These are phyloP conservation scores for Neostethus bicornis DNA, from an alignment of 2,797 vertebrate genomes.

Conservation along the genomic window DNA sequence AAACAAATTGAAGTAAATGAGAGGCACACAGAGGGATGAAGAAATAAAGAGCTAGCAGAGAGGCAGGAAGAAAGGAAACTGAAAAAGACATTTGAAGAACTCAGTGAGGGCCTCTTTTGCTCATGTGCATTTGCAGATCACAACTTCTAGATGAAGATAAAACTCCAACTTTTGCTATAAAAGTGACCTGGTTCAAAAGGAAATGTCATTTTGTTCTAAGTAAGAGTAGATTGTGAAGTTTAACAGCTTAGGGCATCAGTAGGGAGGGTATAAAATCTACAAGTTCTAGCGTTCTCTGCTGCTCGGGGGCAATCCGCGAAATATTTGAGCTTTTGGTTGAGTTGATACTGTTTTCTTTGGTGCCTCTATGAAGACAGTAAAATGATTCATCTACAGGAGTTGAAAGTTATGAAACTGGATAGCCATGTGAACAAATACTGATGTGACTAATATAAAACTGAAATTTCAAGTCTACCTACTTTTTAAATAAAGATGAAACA, in stretches of 20 bases:
- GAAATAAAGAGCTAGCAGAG: background rate
- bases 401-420: background rate
- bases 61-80: background rate
- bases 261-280: too few relatives aligned
- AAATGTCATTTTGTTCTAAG: background rate
- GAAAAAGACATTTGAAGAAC: background rate
- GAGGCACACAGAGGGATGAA: constrained; percentile 30
- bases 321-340: too few relatives aligned
- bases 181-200: too few relatives aligned
- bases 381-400: background rate
- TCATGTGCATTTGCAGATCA: background rate
- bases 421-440: background rate
- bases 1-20: constrained; percentile 58
- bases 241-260: background rate
- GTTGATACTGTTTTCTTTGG: background rate
- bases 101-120: constrained; percentile 1
- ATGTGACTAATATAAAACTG: background rate
- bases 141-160: background rate
- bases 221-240: background rate
- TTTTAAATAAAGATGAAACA: background rate
- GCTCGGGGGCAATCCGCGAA: too few relatives aligned
- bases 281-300: too few relatives aligned
- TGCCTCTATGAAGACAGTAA: background rate
- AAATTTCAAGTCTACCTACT: background rate
- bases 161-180: background rate